These are phyloP conservation scores for Ursus arctos DNA, from an alignment of 2,113 vertebrate genomes.

Conservation along the genomic window DNA sequence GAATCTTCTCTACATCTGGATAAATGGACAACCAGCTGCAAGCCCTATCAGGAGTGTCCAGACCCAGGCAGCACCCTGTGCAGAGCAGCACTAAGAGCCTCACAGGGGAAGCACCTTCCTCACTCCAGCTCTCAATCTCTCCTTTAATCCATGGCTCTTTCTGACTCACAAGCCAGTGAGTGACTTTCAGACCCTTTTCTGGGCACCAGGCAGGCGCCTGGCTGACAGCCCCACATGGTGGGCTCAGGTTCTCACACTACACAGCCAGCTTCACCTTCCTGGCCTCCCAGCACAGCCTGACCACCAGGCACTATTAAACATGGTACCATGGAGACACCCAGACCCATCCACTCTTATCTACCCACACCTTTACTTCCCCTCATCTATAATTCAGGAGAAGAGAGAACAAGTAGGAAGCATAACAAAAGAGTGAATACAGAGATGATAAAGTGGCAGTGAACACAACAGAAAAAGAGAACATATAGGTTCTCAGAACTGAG, in stretches of 20 bases:
- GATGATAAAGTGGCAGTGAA: not conserved
- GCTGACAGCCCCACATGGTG: not conserved
- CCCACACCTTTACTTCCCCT: not conserved
- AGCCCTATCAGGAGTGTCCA: not conserved
- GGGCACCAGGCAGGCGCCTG: not conserved
- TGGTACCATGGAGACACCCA: not conserved
- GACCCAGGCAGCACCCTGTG: not conserved
- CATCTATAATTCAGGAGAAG: slow-evolving; percentile 12
- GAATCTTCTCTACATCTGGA: not conserved
- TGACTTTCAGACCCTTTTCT: not conserved
- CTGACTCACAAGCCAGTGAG: not conserved
- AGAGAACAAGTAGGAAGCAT: not conserved
- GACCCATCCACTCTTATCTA: not conserved
- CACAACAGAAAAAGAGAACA: not conserved
- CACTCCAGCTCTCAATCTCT: not conserved
- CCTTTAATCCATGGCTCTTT: not conserved
- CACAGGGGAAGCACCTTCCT: not conserved
- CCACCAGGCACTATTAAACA: not conserved
- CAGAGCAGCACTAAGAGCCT: not conserved
- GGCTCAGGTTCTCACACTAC: not conserved
- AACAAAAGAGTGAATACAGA: not conserved
- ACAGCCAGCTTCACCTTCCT: not conserved
- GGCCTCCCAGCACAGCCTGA: not conserved
- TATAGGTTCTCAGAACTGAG: not conserved
- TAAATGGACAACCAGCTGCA: not conserved